Evolutionary conservation across 2,888 invertebrate species (phyloP).

Genomic region (Tuberolachnus salignus): DNA sequence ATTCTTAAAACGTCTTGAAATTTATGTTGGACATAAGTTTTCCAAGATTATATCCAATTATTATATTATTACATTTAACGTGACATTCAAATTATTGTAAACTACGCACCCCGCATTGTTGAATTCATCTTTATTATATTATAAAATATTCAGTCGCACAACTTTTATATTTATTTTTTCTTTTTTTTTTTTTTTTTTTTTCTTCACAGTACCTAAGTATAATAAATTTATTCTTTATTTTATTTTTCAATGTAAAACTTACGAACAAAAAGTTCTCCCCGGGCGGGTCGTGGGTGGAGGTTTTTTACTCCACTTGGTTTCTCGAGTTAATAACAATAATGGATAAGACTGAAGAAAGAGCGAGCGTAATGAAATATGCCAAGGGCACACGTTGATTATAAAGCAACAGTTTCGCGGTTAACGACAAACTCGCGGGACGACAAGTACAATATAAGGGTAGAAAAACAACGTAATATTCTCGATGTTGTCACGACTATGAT

Average conservation of each 20-base stretch:
- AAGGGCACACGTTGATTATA: conserved; percentile 45
- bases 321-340: conserved; percentile 44
- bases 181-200: neutral
- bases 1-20: too few species aligned
- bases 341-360: conserved; percentile 24
- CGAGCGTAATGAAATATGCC: conserved; percentile 36
- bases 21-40: too few species aligned
- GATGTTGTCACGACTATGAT: neutral
- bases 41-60: too few species aligned
- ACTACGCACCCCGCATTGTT: too few species aligned
- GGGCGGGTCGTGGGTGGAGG: neutral
- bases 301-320: conserved; percentile 31
- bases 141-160: conserved; percentile 19
- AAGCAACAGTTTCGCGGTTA: conserved; percentile 38
- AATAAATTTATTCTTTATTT: neutral
- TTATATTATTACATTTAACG: too few species aligned
- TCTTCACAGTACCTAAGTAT: too few species aligned
- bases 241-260: conserved; percentile 27
- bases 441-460: conserved; percentile 3
- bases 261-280: conserved; percentile 23
- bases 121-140: conserved; percentile 25
- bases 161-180: neutral
- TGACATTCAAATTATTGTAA: too few species aligned
- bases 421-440: conserved; percentile 36
- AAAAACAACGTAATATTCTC: conserved; percentile 37